These are phyloP conservation scores for Drosophila mauritiana DNA, from an alignment of 1,140 invertebrate species.

Conservation along the genomic window DNA sequence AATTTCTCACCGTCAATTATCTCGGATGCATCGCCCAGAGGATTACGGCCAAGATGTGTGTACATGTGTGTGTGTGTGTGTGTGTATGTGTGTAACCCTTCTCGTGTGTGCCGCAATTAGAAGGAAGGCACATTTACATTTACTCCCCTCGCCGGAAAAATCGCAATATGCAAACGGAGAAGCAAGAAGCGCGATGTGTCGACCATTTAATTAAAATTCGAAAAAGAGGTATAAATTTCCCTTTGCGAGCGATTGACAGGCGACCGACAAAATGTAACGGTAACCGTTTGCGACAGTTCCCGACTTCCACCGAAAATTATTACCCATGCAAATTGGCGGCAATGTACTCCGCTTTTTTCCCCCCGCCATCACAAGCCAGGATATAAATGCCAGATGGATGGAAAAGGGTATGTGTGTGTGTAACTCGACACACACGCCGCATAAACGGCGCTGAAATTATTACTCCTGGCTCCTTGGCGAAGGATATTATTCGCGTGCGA, in stretches of 20 bases:
- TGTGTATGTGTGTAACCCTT: background rate
- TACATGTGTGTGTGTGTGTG: constrained; percentile 28
- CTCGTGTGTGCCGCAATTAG: constrained; percentile 64
- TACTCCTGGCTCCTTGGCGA: constrained; percentile 32
- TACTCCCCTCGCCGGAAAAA: constrained; percentile 26
- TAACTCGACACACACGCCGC: constrained; percentile 71
- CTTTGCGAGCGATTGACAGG: constrained; percentile 72
- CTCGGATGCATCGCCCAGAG: constrained; percentile 41
- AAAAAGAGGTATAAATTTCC: constrained; percentile 77
- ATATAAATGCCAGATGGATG: constrained; percentile 23
- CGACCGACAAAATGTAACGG: constrained; percentile 54
- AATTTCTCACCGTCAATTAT: constrained; percentile 72
- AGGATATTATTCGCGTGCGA: constrained; percentile 33
- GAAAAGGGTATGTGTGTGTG: constrained; percentile 27
- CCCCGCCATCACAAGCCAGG: background rate
- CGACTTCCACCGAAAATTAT: constrained; percentile 65
- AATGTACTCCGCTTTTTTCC: constrained; percentile 34
- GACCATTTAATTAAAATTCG: constrained; percentile 78
- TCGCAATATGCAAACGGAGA: constrained; percentile 73
- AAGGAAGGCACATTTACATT: constrained; percentile 69
- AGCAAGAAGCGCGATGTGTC: constrained; percentile 36
- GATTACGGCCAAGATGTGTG: constrained; percentile 38
- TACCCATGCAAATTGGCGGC: constrained; percentile 81
- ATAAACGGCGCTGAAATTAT: constrained; percentile 65
- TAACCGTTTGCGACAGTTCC: constrained; percentile 57